phyloP scores from a whole-genome alignment of 2,797 vertebrate genomes.

The Petrocephalus schoutedeni region DNA sequence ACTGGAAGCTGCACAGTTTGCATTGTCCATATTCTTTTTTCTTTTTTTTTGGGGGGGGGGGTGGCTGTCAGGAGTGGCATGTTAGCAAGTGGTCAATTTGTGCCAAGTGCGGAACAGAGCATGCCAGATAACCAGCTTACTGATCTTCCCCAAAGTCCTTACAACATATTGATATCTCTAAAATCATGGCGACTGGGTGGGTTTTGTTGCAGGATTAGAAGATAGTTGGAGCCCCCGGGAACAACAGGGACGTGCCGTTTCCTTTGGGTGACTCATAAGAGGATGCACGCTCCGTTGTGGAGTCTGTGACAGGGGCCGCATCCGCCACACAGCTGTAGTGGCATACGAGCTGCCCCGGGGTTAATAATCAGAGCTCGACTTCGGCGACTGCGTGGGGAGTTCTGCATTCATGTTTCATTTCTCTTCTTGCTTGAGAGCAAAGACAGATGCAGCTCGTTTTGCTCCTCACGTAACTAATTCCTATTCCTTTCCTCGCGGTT shows the following conservation, averaged over 20 bases:
- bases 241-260: background rate
- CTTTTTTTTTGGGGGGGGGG: background rate
- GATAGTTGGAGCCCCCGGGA: background rate
- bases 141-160: background rate
- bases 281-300: background rate
- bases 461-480: background rate
- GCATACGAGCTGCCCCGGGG: background rate
- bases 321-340: background rate
- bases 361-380: background rate
- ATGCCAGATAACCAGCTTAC: background rate
- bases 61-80: background rate
- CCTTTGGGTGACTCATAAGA: constrained; percentile 2
- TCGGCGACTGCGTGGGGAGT: background rate
- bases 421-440: background rate
- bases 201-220: background rate
- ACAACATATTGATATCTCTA: background rate
- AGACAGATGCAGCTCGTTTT: background rate
- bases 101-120: background rate
- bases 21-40: background rate
- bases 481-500: background rate
- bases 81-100: background rate
- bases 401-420: background rate
- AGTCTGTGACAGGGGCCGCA: background rate
- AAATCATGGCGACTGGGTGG: background rate
- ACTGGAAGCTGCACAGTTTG: background rate